Base-by-base conservation (phyloP, 2,888 invertebrate species). In the Eubasilissa splendida region DNA sequence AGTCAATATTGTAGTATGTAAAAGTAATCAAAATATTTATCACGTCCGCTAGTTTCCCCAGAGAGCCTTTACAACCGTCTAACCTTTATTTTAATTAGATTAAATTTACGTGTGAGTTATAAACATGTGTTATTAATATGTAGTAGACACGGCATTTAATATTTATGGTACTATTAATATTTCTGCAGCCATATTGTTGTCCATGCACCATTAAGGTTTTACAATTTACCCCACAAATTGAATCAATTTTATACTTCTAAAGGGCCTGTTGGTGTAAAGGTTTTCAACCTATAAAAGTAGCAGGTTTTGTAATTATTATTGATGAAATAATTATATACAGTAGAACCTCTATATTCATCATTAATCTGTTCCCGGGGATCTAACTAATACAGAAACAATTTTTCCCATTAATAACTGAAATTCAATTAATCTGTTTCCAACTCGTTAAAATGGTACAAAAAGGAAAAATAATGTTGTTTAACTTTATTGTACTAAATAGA, bases 171-270 rank as follows among this genome's bases (percentile, higher is more conserved):
- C 12, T 33, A 63, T 63, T 63, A 63, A 63, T 63, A 42, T 42
- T 63, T 31, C 42, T 63, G 42, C 33, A 63, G 33, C 33, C 63
- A 10, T 33, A 63, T 63, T 63, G 63, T 63, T 63, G 42, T 63
- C 63, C 42, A 33, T 12, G 12, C 31, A 8, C 63, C 63, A 63
- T 63, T 31, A 63, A 33, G 31, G 33, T 31, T 63, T 63, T 31
- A 63, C 63, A 63, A 63, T 63, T 63, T 63, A 33, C 63, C 63
- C 63, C 63, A 63, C 42, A 42, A 63, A 63, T 63, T 31, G 63
- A 31, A 12, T 12, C 31, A 22, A 31, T 63, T 63, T 33, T 63
- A 12, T 31, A 63, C 42, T 63, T 33, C 10, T 63, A 63, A 31
- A 22, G 42, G 42, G 42, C 22, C 63, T 63, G 33, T 63, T 42